Conservation (phyloP, 2,797 vertebrate genomes). For the Aeoliscus strigatus region DNA sequence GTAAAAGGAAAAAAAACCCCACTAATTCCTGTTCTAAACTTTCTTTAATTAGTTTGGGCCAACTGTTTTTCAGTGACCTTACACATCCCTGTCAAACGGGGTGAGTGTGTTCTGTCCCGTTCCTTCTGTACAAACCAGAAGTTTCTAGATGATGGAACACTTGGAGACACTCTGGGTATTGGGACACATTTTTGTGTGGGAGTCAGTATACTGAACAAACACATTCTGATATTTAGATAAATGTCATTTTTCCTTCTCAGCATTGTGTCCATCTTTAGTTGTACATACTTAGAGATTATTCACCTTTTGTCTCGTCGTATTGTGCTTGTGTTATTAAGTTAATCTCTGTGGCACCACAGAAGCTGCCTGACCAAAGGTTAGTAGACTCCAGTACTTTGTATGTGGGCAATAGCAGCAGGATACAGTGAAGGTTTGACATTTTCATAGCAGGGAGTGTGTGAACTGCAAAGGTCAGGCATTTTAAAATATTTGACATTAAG, state of each 20-base stretch:
- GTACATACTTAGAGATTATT: conserved; percentile 14
- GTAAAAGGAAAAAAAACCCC: conserved; percentile 2
- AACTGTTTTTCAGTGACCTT: conserved; percentile 4
- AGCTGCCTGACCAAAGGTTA: conserved; percentile 28
- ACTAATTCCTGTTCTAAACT: conserved; percentile 9
- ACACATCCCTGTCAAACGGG: conserved; percentile 4
- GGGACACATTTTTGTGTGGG: no score
- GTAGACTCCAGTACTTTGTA: conserved; percentile 1
- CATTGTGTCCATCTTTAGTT: conserved; percentile 15
- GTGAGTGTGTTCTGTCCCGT: no score
- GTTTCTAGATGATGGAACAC: not conserved
- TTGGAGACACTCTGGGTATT: not conserved
- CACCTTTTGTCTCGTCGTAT: conserved; percentile 37
- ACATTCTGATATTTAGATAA: conserved; percentile 1
- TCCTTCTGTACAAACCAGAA: not conserved
- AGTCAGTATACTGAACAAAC: not conserved
- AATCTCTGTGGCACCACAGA: conserved; percentile 22
- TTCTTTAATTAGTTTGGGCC: conserved; percentile 11
- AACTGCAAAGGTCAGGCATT: conserved; percentile 62
- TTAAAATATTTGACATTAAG: conserved; percentile 53
- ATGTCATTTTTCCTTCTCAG: not conserved
- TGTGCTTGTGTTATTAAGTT: conserved; percentile 28
- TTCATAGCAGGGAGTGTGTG: conserved; percentile 53
- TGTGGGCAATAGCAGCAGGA: conserved; percentile 30
- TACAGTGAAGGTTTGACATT: conserved; percentile 46